phyloP scores from a whole-genome alignment of 2,113 vertebrate species.

The Mobula hypostoma region DNA sequence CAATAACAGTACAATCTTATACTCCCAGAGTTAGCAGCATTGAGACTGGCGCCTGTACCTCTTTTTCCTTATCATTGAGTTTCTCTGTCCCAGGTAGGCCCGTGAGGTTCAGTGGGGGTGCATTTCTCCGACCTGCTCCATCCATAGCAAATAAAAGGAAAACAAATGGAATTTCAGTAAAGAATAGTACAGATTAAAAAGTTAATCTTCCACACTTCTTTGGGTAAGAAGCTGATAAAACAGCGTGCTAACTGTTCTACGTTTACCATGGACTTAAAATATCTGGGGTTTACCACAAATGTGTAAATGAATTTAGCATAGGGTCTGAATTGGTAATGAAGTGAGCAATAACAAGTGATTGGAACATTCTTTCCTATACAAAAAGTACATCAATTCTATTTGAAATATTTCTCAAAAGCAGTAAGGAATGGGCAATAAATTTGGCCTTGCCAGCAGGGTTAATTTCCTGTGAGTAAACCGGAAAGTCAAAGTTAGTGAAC shows the following conservation, averaged over 20 bases:
- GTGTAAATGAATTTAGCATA: not conserved
- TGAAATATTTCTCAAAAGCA: too few species aligned
- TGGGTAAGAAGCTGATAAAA: not conserved
- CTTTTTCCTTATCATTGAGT: slow-evolving; percentile 91
- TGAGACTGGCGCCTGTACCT: slow-evolving; percentile 62
- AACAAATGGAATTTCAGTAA: not conserved
- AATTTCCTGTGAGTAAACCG: too few species aligned
- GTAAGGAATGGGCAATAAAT: too few species aligned
- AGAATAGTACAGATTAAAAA: not conserved
- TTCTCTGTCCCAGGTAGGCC: slow-evolving; percentile 96
- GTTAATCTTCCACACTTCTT: not conserved
- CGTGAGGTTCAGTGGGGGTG: slow-evolving; percentile 88
- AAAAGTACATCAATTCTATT: too few species aligned
- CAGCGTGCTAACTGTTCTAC: too few species aligned
- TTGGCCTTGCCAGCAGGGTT: too few species aligned
- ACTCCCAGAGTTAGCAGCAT: not conserved
- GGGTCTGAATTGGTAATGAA: not conserved
- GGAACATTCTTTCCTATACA: not conserved
- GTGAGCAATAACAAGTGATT: not conserved
- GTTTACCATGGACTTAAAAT: not conserved
- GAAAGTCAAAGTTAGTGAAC: too few species aligned
- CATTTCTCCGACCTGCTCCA: slow-evolving; percentile 77
- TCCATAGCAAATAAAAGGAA: slow-evolving; percentile 38
- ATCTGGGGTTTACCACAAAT: not conserved
- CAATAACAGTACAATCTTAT: not conserved